phyloP scores from a whole-genome alignment of 2,797 vertebrate species.

The Leptoclinus maculatus region DNA sequence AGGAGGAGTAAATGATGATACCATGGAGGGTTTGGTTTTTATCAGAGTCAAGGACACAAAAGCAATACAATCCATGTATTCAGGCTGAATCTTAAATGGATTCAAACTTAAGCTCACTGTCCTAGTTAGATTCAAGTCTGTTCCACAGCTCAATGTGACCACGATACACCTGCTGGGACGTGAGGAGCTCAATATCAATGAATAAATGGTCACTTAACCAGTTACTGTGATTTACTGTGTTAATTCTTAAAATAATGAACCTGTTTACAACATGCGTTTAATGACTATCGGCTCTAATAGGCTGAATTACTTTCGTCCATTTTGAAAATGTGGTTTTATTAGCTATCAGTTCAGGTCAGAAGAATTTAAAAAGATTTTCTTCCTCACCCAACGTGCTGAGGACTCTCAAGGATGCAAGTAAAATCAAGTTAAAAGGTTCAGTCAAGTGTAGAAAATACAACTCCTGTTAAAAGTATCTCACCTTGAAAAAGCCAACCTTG shows the following conservation, averaged over 20 bases:
- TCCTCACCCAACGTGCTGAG: not conserved
- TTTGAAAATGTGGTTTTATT: constrained; percentile 4
- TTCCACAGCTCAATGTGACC: not conserved
- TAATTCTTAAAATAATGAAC: not conserved
- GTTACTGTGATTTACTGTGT: constrained; percentile 6
- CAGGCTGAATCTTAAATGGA: not conserved
- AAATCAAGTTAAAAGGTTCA: not conserved
- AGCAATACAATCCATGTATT: constrained; percentile 24
- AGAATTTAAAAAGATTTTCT: not conserved
- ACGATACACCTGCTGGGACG: not conserved
- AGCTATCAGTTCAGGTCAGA: not conserved
- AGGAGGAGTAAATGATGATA: constrained; percentile 13
- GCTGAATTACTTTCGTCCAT: not conserved
- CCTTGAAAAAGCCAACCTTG: not conserved
- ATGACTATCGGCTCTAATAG: constrained; percentile 4
- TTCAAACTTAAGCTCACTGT: constrained; percentile 3
- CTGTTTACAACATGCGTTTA: constrained; percentile 7
- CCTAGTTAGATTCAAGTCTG: constrained; percentile 1
- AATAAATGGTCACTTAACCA: not conserved
- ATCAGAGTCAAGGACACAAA: constrained; percentile 38
- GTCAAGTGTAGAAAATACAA: not conserved
- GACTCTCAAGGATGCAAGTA: not conserved
- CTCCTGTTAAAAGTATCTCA: not conserved
- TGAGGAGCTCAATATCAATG: constrained; percentile 5
- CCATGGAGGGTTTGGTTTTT: constrained; percentile 13